Evolutionary conservation across 2,797 vertebrate genomes (phyloP).

Genomic region (Poeciliopsis gracilis): DNA sequence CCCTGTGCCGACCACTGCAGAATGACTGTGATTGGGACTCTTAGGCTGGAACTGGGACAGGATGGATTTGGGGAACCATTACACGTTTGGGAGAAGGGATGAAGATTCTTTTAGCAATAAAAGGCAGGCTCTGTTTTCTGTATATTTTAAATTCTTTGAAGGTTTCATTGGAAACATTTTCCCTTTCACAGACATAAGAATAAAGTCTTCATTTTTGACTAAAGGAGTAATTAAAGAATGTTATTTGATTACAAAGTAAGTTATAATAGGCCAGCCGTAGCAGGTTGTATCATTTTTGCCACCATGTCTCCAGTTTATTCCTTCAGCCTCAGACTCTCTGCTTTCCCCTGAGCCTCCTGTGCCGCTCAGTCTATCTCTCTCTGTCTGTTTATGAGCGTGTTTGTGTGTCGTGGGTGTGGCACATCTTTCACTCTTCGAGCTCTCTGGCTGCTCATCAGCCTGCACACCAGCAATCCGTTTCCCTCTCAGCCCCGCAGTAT

Average conservation of each 20-base stretch:
- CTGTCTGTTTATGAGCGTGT: background rate
- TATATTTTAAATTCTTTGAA: background rate
- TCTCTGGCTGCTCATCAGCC: conserved; percentile 7
- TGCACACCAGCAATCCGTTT: background rate
- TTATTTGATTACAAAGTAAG: no score
- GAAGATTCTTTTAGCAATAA: background rate
- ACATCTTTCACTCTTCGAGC: background rate
- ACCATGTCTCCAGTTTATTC: background rate
- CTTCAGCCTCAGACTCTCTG: background rate
- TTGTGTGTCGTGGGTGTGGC: background rate
- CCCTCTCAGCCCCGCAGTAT: background rate
- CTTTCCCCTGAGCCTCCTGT: background rate
- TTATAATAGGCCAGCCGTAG: background rate
- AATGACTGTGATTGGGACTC: background rate
- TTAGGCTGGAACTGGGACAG: background rate
- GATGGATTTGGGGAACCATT: background rate
- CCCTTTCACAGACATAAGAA: background rate
- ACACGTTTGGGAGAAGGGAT: background rate
- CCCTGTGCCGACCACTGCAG: background rate
- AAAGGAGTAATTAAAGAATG: background rate
- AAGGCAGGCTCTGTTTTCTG: background rate
- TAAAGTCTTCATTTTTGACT: background rate
- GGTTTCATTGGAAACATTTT: background rate
- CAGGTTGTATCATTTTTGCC: background rate
- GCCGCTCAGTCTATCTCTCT: background rate